phyloP scores from a whole-genome alignment of 2,113 vertebrate species.

The Rhynchomys soricoides region DNA sequence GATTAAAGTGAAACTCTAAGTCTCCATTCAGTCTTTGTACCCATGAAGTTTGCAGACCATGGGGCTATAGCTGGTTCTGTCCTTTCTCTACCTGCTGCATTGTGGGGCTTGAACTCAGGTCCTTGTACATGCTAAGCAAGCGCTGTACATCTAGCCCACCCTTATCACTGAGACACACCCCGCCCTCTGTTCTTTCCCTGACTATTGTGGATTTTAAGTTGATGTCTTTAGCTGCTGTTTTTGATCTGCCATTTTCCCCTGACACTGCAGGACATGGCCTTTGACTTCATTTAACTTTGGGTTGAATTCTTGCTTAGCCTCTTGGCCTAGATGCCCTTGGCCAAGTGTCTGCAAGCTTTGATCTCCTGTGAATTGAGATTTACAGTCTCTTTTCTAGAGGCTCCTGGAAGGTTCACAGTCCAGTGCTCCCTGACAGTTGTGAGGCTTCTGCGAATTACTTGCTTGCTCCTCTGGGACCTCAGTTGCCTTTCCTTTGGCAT shows the following conservation, averaged over 20 bases:
- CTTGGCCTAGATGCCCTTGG: neutral
- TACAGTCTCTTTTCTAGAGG: neutral
- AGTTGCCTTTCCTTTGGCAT: neutral
- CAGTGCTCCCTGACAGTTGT: rapidly evolving
- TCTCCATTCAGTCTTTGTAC: slow-evolving; percentile 23
- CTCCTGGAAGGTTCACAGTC: neutral
- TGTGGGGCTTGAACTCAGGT: neutral
- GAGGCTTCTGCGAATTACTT: neutral
- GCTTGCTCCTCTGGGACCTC: neutral
- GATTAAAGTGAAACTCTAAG: neutral
- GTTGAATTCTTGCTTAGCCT: neutral
- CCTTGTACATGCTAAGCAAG: neutral
- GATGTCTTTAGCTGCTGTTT: neutral
- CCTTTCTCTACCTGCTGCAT: too few relatives aligned
- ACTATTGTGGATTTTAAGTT: neutral
- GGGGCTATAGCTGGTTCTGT: neutral
- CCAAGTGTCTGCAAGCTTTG: neutral
- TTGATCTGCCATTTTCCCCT: neutral
- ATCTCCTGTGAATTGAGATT: neutral
- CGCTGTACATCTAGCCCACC: neutral
- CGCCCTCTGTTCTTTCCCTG: neutral
- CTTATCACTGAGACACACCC: too few relatives aligned
- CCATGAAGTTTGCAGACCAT: neutral
- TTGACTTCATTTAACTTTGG: neutral
- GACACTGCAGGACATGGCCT: neutral